Conservation (phyloP, 2,113 vertebrate genomes). For the Trogon melanurus region DNA sequence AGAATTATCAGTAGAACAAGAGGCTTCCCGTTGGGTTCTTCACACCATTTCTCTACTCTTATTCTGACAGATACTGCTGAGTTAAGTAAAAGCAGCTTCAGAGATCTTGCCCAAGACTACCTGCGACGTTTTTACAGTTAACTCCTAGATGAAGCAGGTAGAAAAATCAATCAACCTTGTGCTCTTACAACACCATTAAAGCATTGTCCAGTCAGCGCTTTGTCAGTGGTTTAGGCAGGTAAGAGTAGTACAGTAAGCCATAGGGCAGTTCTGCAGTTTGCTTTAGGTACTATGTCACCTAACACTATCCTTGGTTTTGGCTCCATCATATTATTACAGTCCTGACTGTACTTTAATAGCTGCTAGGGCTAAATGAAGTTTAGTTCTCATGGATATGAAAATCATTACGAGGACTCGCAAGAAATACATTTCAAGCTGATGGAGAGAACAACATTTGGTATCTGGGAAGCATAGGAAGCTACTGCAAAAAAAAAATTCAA, state of each 20-base stretch:
- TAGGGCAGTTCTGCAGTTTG: neutral
- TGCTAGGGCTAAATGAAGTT: neutral
- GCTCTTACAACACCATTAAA: neutral
- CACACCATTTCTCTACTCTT: neutral
- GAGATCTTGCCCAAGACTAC: neutral
- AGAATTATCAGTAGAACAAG: neutral
- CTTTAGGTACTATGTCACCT: neutral
- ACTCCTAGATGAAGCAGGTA: neutral
- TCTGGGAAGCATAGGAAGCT: neutral
- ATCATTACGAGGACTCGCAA: neutral
- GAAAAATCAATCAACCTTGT: neutral
- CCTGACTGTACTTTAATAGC: neutral
- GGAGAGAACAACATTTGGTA: neutral
- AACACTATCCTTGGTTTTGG: neutral
- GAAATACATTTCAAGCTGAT: neutral
- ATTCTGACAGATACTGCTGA: neutral
- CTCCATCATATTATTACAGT: neutral
- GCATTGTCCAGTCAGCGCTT: accelerated
- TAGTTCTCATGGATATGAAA: neutral
- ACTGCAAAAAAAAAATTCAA: neutral
- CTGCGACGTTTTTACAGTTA: neutral
- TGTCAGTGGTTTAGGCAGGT: neutral
- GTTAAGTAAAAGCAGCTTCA: neutral
- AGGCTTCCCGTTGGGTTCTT: neutral
- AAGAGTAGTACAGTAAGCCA: neutral